Base-by-base conservation (phyloP, 2,113 vertebrate genomes). In the Dolichotis patagonum region DNA sequence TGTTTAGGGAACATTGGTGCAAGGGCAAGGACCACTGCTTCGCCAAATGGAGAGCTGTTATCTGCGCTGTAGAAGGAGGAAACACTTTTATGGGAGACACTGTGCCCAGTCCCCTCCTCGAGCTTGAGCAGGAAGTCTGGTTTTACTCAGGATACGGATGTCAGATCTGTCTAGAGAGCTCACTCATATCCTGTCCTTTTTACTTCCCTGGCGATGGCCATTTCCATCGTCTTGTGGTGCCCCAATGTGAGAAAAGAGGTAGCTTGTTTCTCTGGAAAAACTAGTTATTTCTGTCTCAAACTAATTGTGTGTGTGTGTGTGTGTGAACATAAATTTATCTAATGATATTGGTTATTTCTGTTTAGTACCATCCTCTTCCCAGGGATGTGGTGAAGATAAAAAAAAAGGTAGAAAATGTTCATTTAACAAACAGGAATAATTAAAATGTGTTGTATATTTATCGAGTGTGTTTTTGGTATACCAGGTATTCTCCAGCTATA, bases 121-220 rank as follows among this genome's bases (percentile, higher is more conserved):
- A 78, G 90, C 71, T 69, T 38, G 43, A 85, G 90, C 46, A 96
- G 94, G 96, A 95, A 97, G 88, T 91, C 97, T 97, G 98, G 92
- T 88, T 95, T 97, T 52, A 71, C 91, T 97, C 97, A 98, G 90
- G 90, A 92, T 87, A 3, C 7, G 56, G 80, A 46, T 97, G 97
- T 96, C 97, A 86, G 2, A 5, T 82, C 63, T 97, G 78, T 95
- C 96, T 82, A 1, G 78, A 88, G 52, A 80, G 88, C 63, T 56
- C 92, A 83, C 71, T 62, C 30, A 28, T 9, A 58, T 20, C 92
- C 60, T 20, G 38, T 43, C 58, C 35, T 60, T 52, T 28, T 87
- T 65, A 63, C 60, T 81, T 49, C 8, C 60, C 65, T 30, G 62
- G n/a, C 30, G 80, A 77, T 78, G 43, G 75, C 84, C 46, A 1